phyloP scores from a whole-genome alignment of 2,797 vertebrate species.

The Remorina albescens region DNA sequence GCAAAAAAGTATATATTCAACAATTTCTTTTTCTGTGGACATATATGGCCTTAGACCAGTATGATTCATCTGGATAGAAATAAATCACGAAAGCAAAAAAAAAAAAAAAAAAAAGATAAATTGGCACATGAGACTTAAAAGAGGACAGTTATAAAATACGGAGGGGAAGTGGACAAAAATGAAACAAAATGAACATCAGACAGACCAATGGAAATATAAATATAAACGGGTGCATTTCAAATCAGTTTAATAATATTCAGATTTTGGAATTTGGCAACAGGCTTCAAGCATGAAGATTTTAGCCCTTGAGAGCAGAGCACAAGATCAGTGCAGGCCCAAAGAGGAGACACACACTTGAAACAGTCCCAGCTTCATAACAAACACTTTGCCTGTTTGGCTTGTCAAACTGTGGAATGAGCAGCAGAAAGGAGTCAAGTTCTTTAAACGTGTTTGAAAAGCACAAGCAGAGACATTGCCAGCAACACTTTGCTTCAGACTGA shows the following conservation, averaged over 20 bases:
- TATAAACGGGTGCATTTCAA: neutral
- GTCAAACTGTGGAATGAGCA: conserved; percentile 54
- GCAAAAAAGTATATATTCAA: conserved; percentile 34
- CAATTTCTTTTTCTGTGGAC: conserved; percentile 28
- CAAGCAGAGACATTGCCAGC: conserved; percentile 49
- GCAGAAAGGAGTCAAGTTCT: conserved; percentile 50
- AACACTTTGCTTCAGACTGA: conserved; percentile 22
- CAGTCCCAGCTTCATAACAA: conserved; percentile 33
- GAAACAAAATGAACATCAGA: conserved; percentile 7
- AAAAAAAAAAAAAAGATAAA: no score
- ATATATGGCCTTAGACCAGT: conserved; percentile 1
- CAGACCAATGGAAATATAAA: neutral
- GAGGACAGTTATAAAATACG: neutral
- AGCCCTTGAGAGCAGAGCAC: conserved; percentile 11
- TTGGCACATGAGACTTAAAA: neutral
- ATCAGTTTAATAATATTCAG: conserved; percentile 15
- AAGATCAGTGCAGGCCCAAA: conserved; percentile 22
- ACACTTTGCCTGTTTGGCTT: conserved; percentile 48
- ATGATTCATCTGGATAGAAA: conserved; percentile 13
- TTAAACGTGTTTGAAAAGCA: conserved; percentile 47
- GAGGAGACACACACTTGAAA: conserved; percentile 46
- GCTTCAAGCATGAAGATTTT: conserved; percentile 4
- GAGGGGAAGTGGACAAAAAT: conserved; percentile 10
- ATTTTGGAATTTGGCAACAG: conserved; percentile 16
- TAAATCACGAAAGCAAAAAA: neutral